Evolutionary conservation across 2,888 invertebrate species (phyloP), one percentile per base, ranked within the genome.

Genomic region (Furcula furcula): DNA sequence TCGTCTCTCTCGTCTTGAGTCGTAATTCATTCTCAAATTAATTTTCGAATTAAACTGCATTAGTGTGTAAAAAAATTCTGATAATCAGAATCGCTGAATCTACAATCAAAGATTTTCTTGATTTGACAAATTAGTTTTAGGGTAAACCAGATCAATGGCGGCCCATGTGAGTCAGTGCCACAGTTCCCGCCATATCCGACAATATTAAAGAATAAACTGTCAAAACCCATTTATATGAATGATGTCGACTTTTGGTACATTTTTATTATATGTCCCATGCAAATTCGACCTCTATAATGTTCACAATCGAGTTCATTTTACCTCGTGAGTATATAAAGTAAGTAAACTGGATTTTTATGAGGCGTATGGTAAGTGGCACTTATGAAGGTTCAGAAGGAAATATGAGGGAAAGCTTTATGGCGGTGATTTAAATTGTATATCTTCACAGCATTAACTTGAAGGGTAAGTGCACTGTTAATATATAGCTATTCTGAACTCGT

Each of bases 181-280:
- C 36, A 29, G n/a, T 19, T 34, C 43, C 35, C 33, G 39, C 53
- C 50, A 56, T 61, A 63, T 63, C 60, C 62, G 57, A 62, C 56
- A 36, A 66, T 76, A 77, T 69, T 67, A 76, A 65, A 66, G 71
- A 78, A 78, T 79, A 75, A 82, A 80, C 74, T 80, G 83, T 80
- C 79, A 79, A 74, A 81, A 74, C 65, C 65, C 69, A 76, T 80
- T 79, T 77, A 72, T 75, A 74, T 81, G 76, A 82, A 74, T 78
- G 73, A 82, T 74, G 60, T 57, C 60, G 40, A 60, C 62, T 64
- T 59, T 46, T 36, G 41, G 40, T 46, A 40, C 49, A 47, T 48
- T 59, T 56, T 36, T 35, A 19, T 33, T 25, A 13, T 3, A 7
- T 12, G 5, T 9, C 0, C 18, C 7, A 19, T 27, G 16, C 12